Percentiles rank a stretch among this genome's conserved stretches.
Conservation (phyloP, 2,113 vertebrate species). For the Nestor notabilis region DNA sequence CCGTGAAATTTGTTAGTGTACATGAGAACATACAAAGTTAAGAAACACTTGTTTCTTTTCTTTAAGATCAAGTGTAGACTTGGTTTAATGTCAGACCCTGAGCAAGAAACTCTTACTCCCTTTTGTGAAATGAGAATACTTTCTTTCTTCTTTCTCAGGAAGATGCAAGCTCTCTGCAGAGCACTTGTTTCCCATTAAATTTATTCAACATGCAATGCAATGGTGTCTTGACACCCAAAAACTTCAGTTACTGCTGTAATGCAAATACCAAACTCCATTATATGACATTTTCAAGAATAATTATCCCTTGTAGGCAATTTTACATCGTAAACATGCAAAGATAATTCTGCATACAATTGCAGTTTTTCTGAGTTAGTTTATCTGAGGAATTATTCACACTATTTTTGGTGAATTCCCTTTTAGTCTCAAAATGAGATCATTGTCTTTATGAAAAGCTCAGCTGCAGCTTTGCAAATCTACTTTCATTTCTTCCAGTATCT, state of each 20-base stretch:
- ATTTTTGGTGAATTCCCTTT: neutral
- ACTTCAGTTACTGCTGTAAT: neutral
- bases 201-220: neutral
- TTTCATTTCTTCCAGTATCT: neutral
- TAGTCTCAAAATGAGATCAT: neutral
- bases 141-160: neutral
- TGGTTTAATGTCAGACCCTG: neutral
- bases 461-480: conserved; percentile 25
- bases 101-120: neutral
- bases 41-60: neutral
- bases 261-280: neutral
- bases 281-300: neutral
- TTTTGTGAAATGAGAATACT: neutral
- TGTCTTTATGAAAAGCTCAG: conserved; percentile 4
- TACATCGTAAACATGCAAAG: neutral
- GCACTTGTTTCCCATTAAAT: neutral
- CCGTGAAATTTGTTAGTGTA: accelerated
- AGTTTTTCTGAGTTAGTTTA: neutral
- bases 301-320: neutral
- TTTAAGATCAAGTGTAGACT: neutral
- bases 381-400: neutral
- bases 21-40: neutral
- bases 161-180: neutral
- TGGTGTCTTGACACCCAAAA: neutral
- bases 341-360: neutral